Conservation (phyloP, 2,797 vertebrate genomes). For the Phrynocephalus guinanensis region DNA sequence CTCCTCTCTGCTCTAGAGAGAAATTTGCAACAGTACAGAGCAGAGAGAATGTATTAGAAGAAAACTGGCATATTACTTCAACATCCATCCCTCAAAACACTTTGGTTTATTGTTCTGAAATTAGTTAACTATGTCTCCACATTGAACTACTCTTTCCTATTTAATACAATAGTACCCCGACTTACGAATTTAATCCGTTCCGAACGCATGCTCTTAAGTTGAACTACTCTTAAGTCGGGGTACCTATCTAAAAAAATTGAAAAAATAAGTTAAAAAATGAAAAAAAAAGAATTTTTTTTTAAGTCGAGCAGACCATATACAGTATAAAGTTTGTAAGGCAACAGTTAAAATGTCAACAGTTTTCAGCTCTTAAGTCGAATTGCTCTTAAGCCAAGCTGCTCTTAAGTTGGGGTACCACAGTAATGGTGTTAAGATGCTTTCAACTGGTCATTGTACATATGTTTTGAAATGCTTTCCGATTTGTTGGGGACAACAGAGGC, state of each 20-base stretch:
- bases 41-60: background rate
- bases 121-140: background rate
- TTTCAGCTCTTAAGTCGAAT: no score
- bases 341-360: no score
- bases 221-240: no score
- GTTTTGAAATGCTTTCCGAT: conserved; percentile 27
- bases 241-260: no score
- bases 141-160: background rate
- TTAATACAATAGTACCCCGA: background rate
- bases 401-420: no score
- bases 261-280: no score
- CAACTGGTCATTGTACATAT: background rate
- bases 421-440: background rate
- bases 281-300: no score
- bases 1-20: background rate
- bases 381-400: no score
- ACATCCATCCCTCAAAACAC: background rate
- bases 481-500: conserved; percentile 11
- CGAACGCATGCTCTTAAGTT: no score
- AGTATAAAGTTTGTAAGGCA: no score
- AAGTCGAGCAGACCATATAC: no score
- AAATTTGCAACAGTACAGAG: background rate
- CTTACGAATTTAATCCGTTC: no score
- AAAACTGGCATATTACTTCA: background rate
- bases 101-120: background rate